Percentiles rank a stretch among this genome's conserved stretches.
Conservation (phyloP, 2,888 invertebrate genomes). For the Autographa gamma region DNA sequence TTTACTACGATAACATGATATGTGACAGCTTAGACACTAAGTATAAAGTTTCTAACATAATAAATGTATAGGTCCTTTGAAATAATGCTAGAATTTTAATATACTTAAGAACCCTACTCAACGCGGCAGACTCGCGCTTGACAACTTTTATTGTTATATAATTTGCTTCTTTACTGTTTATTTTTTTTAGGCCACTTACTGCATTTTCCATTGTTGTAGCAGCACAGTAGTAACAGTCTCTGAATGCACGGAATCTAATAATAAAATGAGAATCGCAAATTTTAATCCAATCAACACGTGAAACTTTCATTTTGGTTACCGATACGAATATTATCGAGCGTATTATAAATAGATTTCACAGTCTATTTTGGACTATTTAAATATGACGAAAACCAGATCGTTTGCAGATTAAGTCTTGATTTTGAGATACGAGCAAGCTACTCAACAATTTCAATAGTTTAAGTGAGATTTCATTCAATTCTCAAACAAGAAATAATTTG, state of each 20-base stretch:
- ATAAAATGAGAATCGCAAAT: constrained; percentile 3
- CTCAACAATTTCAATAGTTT: not conserved
- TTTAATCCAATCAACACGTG: not conserved
- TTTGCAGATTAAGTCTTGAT: not conserved
- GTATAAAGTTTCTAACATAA: not conserved
- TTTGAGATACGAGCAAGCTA: not conserved
- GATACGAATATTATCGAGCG: not conserved
- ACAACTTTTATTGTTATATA: constrained; percentile 18
- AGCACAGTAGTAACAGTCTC: constrained; percentile 21
- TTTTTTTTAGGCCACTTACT: constrained; percentile 39
- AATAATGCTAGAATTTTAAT: constrained; percentile 1
- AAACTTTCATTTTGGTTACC: not conserved
- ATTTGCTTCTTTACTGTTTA: constrained; percentile 32
- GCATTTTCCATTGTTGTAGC: constrained; percentile 29
- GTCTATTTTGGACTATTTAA: not conserved
- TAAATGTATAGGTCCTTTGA: not conserved
- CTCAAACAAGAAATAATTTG: constrained; percentile 28
- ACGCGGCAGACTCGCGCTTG: not conserved
- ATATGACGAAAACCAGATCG: not conserved
- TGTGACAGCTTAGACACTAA: not conserved
- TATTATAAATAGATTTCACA: not conserved
- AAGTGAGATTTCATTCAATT: constrained; percentile 11
- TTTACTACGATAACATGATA: not conserved
- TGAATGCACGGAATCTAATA: constrained; percentile 19
- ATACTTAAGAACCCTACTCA: not conserved